Evolutionary conservation across 1,140 invertebrate species (phyloP).

Genomic region (Heliconius himera): DNA sequence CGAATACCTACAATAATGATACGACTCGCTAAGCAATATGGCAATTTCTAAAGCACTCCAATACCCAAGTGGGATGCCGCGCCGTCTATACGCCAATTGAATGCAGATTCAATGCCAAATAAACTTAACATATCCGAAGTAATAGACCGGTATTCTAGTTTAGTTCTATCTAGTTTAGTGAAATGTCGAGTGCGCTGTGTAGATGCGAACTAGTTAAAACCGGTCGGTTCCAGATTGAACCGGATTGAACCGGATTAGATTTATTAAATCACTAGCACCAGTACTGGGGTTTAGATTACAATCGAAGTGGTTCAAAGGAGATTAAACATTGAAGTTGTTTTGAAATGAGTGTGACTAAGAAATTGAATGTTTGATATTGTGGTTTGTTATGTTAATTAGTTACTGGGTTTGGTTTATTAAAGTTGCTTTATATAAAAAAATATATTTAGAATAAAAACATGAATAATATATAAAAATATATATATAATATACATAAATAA

Average conservation of each 20-base stretch:
- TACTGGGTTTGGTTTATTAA: neutral
- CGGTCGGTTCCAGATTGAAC: conserved; percentile 40
- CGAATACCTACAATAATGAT: conserved; percentile 13
- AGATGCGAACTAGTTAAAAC: conserved; percentile 22
- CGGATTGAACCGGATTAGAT: conserved; percentile 47
- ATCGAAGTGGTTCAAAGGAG: conserved; percentile 15
- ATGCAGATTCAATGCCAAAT: conserved; percentile 34
- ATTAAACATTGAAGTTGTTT: neutral
- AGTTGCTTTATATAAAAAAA: no score
- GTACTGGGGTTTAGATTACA: conserved; percentile 30
- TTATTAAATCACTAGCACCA: conserved; percentile 45
- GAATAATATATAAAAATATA: no score
- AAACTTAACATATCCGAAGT: conserved; percentile 46
- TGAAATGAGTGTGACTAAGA: neutral
- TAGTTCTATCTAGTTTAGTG: conserved; percentile 33
- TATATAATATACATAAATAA: no score
- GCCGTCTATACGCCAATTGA: conserved; percentile 18
- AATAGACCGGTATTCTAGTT: conserved; percentile 47
- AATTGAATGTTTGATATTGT: neutral
- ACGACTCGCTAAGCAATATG: conserved; percentile 16
- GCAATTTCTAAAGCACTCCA: conserved; percentile 43
- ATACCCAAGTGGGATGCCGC: conserved; percentile 34
- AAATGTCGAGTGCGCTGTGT: neutral
- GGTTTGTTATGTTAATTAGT: neutral
- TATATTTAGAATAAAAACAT: no score